These are phyloP conservation scores for Onthophagus sagittarius DNA, from an alignment of 2,888 invertebrate species.

Conservation along the genomic window DNA sequence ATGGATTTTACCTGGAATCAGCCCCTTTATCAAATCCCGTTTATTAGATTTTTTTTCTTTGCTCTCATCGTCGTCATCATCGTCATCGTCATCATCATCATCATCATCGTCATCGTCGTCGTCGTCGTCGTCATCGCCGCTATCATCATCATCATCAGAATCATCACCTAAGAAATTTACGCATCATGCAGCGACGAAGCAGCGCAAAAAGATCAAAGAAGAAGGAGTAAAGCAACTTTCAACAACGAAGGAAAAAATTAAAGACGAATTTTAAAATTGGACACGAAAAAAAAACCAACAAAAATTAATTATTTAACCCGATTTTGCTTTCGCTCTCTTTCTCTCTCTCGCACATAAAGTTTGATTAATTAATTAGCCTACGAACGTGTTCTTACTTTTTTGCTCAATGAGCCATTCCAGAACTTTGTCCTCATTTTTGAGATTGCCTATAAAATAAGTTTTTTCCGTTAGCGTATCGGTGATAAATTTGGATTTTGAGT, in stretches of 20 bases:
- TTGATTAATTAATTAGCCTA: too few relatives aligned
- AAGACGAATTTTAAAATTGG: too few relatives aligned
- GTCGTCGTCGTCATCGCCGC: conserved; percentile 52
- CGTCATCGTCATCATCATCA: conserved; percentile 49
- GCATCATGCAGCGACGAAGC: conserved; percentile 48
- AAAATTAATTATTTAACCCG: too few relatives aligned
- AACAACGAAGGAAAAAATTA: neutral
- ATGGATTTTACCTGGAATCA: conserved; percentile 48
- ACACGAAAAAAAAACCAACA: too few relatives aligned
- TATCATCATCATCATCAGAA: conserved; percentile 52
- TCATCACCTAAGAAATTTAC: conserved; percentile 49
- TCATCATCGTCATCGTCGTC: conserved; percentile 50
- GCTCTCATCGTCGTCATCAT: conserved; percentile 54
- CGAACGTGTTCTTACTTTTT: conserved; percentile 77
- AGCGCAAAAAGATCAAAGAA: conserved; percentile 23
- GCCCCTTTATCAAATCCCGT: conserved; percentile 38
- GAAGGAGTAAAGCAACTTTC: conserved; percentile 7
- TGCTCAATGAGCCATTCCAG: conserved; percentile 94
- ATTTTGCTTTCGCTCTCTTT: too few relatives aligned
- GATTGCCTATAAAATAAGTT: conserved; percentile 74
- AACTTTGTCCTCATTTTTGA: conserved; percentile 91
- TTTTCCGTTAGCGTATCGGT: neutral
- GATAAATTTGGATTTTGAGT: too few relatives aligned
- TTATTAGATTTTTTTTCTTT: conserved; percentile 35
- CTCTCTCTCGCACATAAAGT: too few relatives aligned